Evolutionary conservation across 2,113 vertebrate genomes (phyloP), one percentile per base, ranked within the genome.

Genomic region (Rhineura floridana): DNA sequence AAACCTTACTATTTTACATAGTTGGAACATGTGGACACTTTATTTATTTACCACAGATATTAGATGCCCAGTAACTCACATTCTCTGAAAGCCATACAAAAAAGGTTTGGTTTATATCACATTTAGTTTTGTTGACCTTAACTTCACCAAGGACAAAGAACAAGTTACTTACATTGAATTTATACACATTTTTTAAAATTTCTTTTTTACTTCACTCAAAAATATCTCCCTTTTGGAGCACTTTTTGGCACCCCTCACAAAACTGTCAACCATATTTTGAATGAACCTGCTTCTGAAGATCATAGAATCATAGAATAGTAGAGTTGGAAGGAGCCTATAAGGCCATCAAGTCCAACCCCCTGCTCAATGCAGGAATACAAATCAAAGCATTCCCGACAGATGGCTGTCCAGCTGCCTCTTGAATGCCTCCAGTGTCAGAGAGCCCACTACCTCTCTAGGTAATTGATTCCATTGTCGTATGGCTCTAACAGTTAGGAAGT

Each of bases 81-180:
- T 55, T 55, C 15, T 55, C 52, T 55, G 8, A 7, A 55, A 10
- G 7, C 15, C 52, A 10, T 55, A 10, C 15, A 55, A 55, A 55
- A 55, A 55, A 55, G 13, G 70, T 86, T 78, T 39, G 50, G 13
- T 63, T 87, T 73, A 67, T n/a, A 36, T 4, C 1, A 63, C 44
- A 23, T 17, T 81, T 55, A 39, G 78, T 92, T 89, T 63, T 78
- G 52, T 72, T 78, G 59, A 84, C 70, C n/a, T 50, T 72, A 70
- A 67, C 33, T n/a, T n/a, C n/a, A n/a, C n/a, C n/a, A n/a, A n/a
- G 9, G 19, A 79, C 52, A 46, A 50, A 46, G 48, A 79, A n/a
- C 30, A 79, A 55, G 19, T 79, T 79, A n/a, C 19, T 79, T n/a
- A n/a, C 33, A 55, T 6, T 13, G 6, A 52, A 21, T 52, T 3